phyloP scores from a whole-genome alignment of 2,888 invertebrate species.

The Hypercompe scribonia region DNA sequence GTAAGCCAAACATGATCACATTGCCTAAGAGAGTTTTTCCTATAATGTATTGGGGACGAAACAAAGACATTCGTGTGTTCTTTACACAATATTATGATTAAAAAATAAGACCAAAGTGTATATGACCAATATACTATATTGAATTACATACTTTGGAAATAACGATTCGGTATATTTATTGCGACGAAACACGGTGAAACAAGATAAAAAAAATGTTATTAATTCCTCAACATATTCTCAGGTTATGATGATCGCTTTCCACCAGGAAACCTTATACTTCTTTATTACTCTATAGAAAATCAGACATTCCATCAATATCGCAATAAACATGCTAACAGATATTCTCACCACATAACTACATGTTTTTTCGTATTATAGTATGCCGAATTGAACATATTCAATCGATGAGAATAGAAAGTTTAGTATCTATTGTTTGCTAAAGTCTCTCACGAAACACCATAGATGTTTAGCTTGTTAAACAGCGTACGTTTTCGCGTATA shows the following conservation, averaged over 20 bases:
- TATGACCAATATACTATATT: too few species aligned
- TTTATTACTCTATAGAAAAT: not conserved
- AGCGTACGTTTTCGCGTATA: not conserved
- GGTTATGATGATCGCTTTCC: not conserved
- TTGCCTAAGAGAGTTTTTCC: too few species aligned
- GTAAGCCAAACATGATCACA: not conserved
- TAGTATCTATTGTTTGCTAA: constrained; percentile 4
- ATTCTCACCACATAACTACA: not conserved
- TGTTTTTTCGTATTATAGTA: not conserved
- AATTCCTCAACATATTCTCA: not conserved
- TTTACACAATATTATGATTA: too few species aligned
- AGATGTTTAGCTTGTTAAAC: constrained; percentile 13
- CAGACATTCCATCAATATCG: not conserved
- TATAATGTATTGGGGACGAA: too few species aligned
- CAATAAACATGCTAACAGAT: not conserved
- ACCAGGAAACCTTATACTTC: not conserved
- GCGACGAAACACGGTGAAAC: too few species aligned
- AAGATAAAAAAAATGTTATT: too few species aligned
- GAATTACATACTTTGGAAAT: too few species aligned
- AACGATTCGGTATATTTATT: too few species aligned
- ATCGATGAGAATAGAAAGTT: constrained; percentile 20
- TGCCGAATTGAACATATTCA: constrained; percentile 10
- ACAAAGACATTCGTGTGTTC: too few species aligned
- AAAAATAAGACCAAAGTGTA: too few species aligned
- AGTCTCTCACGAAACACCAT: constrained; percentile 9